phyloP scores from a whole-genome alignment of 1,140 invertebrate species.

The Vanessa tameamea region DNA sequence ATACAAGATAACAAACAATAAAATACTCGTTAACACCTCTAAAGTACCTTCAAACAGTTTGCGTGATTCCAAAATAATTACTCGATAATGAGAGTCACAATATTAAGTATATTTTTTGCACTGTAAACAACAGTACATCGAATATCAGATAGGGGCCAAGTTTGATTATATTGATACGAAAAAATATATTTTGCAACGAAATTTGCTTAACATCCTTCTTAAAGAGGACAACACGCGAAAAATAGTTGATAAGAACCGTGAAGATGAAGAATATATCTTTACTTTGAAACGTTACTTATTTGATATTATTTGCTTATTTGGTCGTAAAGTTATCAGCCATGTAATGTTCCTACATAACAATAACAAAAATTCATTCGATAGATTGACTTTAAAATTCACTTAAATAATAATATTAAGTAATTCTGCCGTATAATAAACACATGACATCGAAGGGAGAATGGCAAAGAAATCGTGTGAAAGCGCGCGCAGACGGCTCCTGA shows the following conservation, averaged over 20 bases:
- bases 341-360: too few relatives aligned
- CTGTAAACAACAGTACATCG: conserved; percentile 16
- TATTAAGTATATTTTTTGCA: conserved; percentile 8
- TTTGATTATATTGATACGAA: background rate
- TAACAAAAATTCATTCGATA: too few relatives aligned
- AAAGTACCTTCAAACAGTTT: conserved; percentile 3
- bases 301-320: too few relatives aligned
- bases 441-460: conserved; percentile 26
- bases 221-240: conserved; percentile 24
- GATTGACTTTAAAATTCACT: too few relatives aligned
- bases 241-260: background rate
- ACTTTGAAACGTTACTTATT: too few relatives aligned
- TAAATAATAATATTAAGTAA: background rate
- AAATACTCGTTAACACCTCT: conserved; percentile 7
- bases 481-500: conserved; percentile 14
- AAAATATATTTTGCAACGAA: background rate
- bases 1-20: background rate
- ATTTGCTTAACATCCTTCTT: background rate
- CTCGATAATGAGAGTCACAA: conserved; percentile 1
- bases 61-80: conserved; percentile 10
- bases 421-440: conserved; percentile 5
- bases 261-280: too few relatives aligned
- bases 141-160: conserved; percentile 4
- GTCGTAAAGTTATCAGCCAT: too few relatives aligned
- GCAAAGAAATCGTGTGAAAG: conserved; percentile 48